Base-by-base conservation (phyloP, 2,888 invertebrate species). In the Dynastes maya region DNA sequence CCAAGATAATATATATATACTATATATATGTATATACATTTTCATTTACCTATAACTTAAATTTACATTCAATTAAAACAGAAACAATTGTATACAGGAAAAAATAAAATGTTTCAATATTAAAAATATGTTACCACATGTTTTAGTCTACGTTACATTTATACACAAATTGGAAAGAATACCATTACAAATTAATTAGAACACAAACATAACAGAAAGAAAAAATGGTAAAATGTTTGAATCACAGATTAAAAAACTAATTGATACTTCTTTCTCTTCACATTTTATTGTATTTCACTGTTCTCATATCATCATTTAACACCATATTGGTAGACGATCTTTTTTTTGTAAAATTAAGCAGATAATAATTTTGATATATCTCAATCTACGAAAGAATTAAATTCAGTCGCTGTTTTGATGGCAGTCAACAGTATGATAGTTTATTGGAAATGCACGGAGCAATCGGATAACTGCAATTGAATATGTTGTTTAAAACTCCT, bases 191-290 rank as follows among this genome's bases (percentile, higher is more conserved):
- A 72, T 45, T 77, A 74, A 76, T 76, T 65, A 78, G 76, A 82
- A 81, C 79, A 82, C 80, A 83, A 82, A 83, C 82, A 82, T 82
- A 82, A 82, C 83, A 85, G 84, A 84, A 84, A 45, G 45, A 45
- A 58, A 58, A 83, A 83, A 80, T 83, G 83, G 84, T 84, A 84
- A 83, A 83, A 78, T 82, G 83, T 83, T 82, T 83, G 78, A 83
- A 85, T 85, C 85, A 85, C 84, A 85, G 84, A 83, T 84, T 80
- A 83, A 82, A 81, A 74, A 74, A 78, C 77, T 51, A 78, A 72
- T 63, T 45, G 32, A 70, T 77, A 70, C 61, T 77, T 70, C 67
- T 68, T 45, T 29, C 61, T 32, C 37, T 72, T 78, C 55, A 53
- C 67, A 37, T 49, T 63, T 74, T 27, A 74, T 74, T 22, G 58